phyloP scores from a whole-genome alignment of 2,113 vertebrate genomes.

The Chascanopsetta lugubris region DNA sequence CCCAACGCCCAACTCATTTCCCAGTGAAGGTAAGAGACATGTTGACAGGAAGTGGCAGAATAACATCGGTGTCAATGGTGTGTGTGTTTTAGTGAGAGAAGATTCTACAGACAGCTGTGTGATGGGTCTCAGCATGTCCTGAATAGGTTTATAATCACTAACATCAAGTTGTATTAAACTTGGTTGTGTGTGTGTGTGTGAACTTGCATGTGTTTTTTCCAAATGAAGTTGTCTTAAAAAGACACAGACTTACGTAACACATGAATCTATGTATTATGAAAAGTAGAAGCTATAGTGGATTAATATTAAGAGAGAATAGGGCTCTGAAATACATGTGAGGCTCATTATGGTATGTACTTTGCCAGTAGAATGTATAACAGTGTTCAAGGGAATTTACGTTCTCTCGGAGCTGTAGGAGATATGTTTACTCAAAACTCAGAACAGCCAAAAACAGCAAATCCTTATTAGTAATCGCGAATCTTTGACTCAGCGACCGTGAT shows the following conservation, averaged over 20 bases:
- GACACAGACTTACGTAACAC: no score
- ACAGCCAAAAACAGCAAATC: background rate
- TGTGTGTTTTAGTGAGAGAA: background rate
- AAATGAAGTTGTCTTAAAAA: background rate
- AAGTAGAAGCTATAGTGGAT: slow-evolving; percentile 1
- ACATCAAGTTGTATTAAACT: slow-evolving; percentile 2
- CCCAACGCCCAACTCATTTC: slow-evolving; percentile 19
- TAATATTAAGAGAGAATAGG: slow-evolving; percentile 1
- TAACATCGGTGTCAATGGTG: background rate
- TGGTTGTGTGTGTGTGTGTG: background rate
- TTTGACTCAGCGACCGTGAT: no score
- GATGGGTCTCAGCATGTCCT: slow-evolving; percentile 24
- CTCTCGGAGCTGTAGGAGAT: background rate
- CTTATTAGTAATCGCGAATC: no score
- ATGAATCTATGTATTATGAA: background rate
- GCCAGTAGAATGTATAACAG: slow-evolving; percentile 6
- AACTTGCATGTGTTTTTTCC: background rate
- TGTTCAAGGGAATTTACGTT: slow-evolving; percentile 15
- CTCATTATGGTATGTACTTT: background rate
- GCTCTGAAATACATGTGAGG: slow-evolving; percentile 10
- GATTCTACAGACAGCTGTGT: background rate
- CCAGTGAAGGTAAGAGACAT: slow-evolving; percentile 52
- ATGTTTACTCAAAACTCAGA: slow-evolving; percentile 1
- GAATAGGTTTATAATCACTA: slow-evolving; percentile 19
- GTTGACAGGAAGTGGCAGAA: background rate